These are phyloP conservation scores for Trinectes maculatus DNA, from an alignment of 2,113 vertebrate genomes.

Conservation along the genomic window DNA sequence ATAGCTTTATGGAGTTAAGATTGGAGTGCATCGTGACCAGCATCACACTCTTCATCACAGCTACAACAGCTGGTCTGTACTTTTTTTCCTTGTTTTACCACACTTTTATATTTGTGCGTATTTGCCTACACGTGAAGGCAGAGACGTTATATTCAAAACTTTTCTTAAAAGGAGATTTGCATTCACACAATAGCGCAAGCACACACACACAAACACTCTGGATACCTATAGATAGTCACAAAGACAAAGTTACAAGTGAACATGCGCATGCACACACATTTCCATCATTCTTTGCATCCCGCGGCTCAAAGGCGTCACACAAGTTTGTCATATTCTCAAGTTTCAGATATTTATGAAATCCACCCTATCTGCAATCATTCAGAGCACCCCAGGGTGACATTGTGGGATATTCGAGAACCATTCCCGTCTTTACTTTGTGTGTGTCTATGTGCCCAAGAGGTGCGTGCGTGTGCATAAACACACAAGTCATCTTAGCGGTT, in stretches of 20 bases:
- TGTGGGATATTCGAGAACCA: constrained; percentile 75
- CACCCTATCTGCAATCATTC: constrained; percentile 74
- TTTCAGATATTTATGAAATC: constrained; percentile 79
- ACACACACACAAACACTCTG: neutral
- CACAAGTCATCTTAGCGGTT: constrained; percentile 40
- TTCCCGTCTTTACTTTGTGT: constrained; percentile 40
- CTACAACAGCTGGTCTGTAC: constrained; percentile 45
- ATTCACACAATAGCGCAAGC: neutral
- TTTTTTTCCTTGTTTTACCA: constrained; percentile 26
- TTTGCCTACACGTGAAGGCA: constrained; percentile 5
- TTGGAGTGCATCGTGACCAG: constrained; percentile 66
- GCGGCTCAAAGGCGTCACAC: constrained; percentile 53
- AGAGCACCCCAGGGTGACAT: constrained; percentile 78
- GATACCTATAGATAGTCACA: neutral
- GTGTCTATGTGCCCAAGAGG: constrained; percentile 30
- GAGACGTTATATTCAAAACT: neutral
- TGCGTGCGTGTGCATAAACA: constrained; percentile 11
- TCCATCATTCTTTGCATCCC: constrained; percentile 32
- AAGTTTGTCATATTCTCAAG: constrained; percentile 70
- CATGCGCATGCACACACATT: neutral
- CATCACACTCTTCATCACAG: constrained; percentile 58
- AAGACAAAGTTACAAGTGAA: constrained; percentile 4
- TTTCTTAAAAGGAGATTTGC: constrained; percentile 3
- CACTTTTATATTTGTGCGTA: constrained; percentile 3
- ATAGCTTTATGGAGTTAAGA: constrained; percentile 68